Percentiles rank a stretch among this genome's conserved stretches.
Evolutionary conservation across 2,113 vertebrate species (phyloP).

Genomic region (Callospermophilus lateralis): DNA sequence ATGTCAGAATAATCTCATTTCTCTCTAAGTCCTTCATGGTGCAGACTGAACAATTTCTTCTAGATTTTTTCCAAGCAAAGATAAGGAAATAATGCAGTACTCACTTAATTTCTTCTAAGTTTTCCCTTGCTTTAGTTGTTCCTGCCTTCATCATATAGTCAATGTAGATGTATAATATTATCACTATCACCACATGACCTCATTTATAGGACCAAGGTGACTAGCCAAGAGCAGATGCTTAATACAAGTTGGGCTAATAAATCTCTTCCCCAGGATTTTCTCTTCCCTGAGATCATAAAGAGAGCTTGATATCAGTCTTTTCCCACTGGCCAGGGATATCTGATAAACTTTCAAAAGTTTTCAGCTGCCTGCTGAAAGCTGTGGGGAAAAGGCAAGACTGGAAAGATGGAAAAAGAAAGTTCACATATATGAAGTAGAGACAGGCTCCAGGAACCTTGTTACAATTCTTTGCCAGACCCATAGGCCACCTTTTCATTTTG

Average conservation of each 20-base stretch:
- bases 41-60: conserved; percentile 53
- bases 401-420: neutral
- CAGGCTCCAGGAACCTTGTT: neutral
- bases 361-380: neutral
- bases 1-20: conserved; percentile 74
- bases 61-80: conserved; percentile 45
- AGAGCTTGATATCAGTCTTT: neutral
- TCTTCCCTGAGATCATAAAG: neutral
- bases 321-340: neutral
- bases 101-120: conserved; percentile 13
- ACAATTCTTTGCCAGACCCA: neutral
- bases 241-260: neutral
- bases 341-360: conserved; percentile 21
- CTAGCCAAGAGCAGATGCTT: neutral
- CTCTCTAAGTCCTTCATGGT: conserved; percentile 54
- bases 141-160: neutral
- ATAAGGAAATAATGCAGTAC: conserved; percentile 25
- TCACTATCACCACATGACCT: neutral
- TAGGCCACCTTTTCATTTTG: neutral
- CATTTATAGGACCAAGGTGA: neutral
- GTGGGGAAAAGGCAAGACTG: neutral
- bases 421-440: neutral
- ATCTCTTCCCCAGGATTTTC: neutral
- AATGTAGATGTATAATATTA: neutral
- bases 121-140: neutral